Percentiles rank a stretch among this genome's conserved stretches.
Evolutionary conservation across 2,113 vertebrate species (phyloP).

Genomic region (Thermophis baileyi): DNA sequence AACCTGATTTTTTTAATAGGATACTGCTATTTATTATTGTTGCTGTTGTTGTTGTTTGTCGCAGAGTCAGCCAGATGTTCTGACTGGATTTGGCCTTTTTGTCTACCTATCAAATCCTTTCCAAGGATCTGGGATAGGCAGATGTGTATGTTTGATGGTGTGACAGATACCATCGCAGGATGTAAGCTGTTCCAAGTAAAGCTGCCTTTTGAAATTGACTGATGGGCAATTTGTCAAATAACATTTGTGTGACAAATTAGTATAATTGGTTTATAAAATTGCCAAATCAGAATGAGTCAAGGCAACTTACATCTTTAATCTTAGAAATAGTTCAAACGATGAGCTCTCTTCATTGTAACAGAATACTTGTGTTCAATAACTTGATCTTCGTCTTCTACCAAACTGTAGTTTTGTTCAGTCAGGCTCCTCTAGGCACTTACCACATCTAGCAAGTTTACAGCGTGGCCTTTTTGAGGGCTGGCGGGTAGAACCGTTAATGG

Average conservation of each 20-base stretch:
- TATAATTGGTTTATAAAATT: neutral
- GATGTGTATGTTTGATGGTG: no score
- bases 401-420: neutral
- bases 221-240: no score
- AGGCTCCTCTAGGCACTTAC: slow-evolving; percentile 61
- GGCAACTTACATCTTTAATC: neutral
- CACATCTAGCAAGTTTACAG: slow-evolving; percentile 96
- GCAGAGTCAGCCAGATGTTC: no score
- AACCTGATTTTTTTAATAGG: neutral
- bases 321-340: neutral
- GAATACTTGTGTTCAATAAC: slow-evolving; percentile 2
- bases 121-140: no score
- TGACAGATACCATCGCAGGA: no score
- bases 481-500: slow-evolving; percentile 60
- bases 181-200: no score
- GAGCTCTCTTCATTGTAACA: neutral
- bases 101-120: no score
- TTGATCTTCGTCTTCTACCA: neutral
- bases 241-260: neutral
- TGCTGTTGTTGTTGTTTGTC: neutral
- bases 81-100: no score
- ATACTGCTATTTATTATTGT: neutral
- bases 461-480: slow-evolving; percentile 87
- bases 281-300: neutral
- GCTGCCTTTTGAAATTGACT: no score